These are phyloP conservation scores for Pogona vitticeps DNA, from an alignment of 2,113 vertebrate species.

Conservation along the genomic window DNA sequence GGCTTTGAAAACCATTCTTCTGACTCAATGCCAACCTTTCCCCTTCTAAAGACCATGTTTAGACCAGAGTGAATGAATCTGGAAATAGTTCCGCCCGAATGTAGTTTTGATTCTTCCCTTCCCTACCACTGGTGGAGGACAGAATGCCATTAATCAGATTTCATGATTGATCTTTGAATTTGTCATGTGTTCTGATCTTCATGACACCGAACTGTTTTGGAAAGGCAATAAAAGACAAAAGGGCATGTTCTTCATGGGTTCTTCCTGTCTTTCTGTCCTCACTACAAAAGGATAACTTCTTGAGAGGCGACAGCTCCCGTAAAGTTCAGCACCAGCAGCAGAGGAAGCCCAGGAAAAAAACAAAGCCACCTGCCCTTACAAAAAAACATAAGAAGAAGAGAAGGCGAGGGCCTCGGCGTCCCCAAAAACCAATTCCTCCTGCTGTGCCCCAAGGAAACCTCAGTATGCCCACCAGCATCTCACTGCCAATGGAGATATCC, in stretches of 20 bases:
- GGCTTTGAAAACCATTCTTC: not conserved
- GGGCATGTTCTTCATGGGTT: constrained; percentile 20
- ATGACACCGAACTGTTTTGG: not conserved
- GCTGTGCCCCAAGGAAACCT: constrained; percentile 97
- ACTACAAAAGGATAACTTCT: constrained; percentile 91
- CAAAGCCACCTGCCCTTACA: constrained; percentile 97
- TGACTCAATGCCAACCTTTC: not conserved
- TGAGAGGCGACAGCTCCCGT: constrained; percentile 93
- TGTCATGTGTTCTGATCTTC: not conserved
- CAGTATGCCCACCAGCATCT: constrained; percentile 93
- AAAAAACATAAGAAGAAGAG: constrained; percentile 99
- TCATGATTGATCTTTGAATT: not conserved
- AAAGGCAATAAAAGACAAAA: constrained; percentile 5
- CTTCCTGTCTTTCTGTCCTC: constrained; percentile 34
- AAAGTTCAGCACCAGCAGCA: constrained; percentile 97
- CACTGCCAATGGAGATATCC: constrained; percentile 87
- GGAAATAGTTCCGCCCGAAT: not conserved
- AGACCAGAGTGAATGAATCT: not conserved
- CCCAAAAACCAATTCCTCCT: constrained; percentile 98
- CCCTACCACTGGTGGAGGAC: not conserved
- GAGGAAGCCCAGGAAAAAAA: constrained; percentile 99
- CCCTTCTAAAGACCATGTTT: not conserved
- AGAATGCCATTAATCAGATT: constrained; percentile 18
- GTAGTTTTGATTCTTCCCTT: not conserved
- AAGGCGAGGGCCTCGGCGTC: constrained; percentile 90